Percentiles rank a stretch among this genome's conserved stretches.
Conservation (phyloP, 2,113 vertebrate species). For the Aptenodytes patagonicus region DNA sequence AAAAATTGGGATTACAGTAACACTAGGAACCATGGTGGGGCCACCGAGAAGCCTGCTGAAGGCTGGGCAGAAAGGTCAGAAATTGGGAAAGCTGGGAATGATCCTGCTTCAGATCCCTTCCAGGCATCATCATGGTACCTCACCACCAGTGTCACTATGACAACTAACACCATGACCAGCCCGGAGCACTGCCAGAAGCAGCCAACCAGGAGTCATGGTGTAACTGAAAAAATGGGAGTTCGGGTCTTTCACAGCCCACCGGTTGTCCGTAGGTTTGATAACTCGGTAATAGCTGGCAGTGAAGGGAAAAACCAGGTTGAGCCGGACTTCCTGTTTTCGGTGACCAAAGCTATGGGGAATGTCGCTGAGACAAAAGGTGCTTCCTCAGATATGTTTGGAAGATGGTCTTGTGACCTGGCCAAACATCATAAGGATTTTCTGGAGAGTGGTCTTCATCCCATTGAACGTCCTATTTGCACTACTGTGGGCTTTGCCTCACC, state of each 20-base stretch:
- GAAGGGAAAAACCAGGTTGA: conserved; percentile 73
- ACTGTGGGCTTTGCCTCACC: conserved; percentile 86
- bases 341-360: conserved; percentile 76
- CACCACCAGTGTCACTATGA: conserved; percentile 93
- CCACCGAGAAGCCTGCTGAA: conserved; percentile 65
- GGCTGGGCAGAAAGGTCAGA: conserved; percentile 81
- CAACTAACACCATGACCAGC: conserved; percentile 90
- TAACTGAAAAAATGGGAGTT: conserved; percentile 78
- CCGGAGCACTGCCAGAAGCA: conserved; percentile 90
- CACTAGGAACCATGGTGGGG: conserved; percentile 35
- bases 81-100: conserved; percentile 56
- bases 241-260: conserved; percentile 86
- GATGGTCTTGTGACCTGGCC: conserved; percentile 84
- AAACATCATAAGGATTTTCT: conserved; percentile 78
- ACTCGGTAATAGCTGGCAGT: conserved; percentile 1
- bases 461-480: conserved; percentile 79
- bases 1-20: conserved; percentile 88
- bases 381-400: conserved; percentile 79
- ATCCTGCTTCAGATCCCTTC: conserved; percentile 74
- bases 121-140: conserved; percentile 90
- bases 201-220: conserved; percentile 68
- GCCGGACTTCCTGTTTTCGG: conserved; percentile 77
- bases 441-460: conserved; percentile 69
- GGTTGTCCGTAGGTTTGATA: conserved; percentile 67
- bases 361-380: conserved; percentile 67